These are phyloP conservation scores for Phyllotreta cruciferae DNA, from an alignment of 2,888 invertebrate genomes.

Conservation along the genomic window DNA sequence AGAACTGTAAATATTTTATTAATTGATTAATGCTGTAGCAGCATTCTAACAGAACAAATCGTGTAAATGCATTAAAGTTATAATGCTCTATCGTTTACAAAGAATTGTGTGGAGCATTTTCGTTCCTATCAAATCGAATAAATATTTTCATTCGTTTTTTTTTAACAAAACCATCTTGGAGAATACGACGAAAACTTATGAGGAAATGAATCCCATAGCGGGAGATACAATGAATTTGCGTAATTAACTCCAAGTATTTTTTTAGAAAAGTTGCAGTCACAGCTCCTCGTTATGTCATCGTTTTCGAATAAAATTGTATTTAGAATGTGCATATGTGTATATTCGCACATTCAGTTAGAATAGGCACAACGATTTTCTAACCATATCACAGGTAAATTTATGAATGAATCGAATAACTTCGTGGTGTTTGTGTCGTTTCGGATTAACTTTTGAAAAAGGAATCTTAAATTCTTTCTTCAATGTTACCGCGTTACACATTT, in stretches of 20 bases:
- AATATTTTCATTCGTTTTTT: slow-evolving; percentile 32
- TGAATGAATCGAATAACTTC: slow-evolving; percentile 35
- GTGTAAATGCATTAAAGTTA: slow-evolving; percentile 57
- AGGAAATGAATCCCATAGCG: slow-evolving; percentile 1
- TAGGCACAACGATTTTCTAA: slow-evolving; percentile 56
- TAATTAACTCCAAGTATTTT: slow-evolving; percentile 21
- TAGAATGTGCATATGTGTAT: slow-evolving; percentile 44
- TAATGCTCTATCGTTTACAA: slow-evolving; percentile 47
- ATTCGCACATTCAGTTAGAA: slow-evolving; percentile 53
- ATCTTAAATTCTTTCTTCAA: background rate
- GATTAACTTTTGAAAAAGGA: background rate
- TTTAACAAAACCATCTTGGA: slow-evolving; percentile 27
- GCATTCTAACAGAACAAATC: slow-evolving; percentile 52
- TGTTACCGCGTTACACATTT: no score
- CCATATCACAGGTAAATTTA: slow-evolving; percentile 52
- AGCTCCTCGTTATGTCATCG: slow-evolving; percentile 52
- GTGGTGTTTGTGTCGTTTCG: background rate
- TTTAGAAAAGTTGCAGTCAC: slow-evolving; percentile 58
- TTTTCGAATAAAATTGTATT: slow-evolving; percentile 39
- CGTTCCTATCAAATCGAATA: slow-evolving; percentile 52
- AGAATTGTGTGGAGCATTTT: slow-evolving; percentile 54
- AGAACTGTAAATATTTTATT: slow-evolving; percentile 42
- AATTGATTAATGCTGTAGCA: slow-evolving; percentile 49
- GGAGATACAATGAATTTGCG: slow-evolving; percentile 12
- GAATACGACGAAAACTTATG: slow-evolving; percentile 18